Conservation (phyloP, 2,113 vertebrate genomes). For the Brachionichthys hirsutus region DNA sequence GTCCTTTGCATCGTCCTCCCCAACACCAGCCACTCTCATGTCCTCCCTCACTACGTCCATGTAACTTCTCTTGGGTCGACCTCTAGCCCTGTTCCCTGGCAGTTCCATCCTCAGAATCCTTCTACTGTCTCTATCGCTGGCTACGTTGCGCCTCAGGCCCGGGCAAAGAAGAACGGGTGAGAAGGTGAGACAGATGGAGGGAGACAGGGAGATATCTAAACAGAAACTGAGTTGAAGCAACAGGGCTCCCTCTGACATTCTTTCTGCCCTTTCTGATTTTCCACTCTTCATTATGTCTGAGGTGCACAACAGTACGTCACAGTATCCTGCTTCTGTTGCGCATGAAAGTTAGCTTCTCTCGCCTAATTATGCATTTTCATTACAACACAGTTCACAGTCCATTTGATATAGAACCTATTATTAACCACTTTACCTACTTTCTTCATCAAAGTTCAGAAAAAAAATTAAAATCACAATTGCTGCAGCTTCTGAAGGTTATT, state of each 20-base stretch:
- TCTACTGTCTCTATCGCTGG: slow-evolving; percentile 12
- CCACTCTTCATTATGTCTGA: background rate
- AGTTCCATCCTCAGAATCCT: too few relatives aligned
- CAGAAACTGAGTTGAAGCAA: slow-evolving; percentile 25
- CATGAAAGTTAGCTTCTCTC: slow-evolving; percentile 7
- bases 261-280: slow-evolving; percentile 9
- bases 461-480: background rate
- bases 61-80: too few relatives aligned
- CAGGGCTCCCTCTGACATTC: background rate
- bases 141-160: slow-evolving; percentile 9
- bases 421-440: slow-evolving; percentile 9
- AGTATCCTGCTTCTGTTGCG: background rate
- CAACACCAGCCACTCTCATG: too few relatives aligned
- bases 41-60: too few relatives aligned
- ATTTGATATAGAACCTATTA: slow-evolving; percentile 13
- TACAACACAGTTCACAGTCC: slow-evolving; percentile 36
- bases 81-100: too few relatives aligned
- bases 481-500: slow-evolving; percentile 4
- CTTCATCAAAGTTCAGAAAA: background rate
- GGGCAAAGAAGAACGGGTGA: background rate
- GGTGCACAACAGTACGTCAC: too few relatives aligned
- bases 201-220: slow-evolving; percentile 18
- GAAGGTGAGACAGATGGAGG: slow-evolving; percentile 8
- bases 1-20: too few relatives aligned
- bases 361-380: slow-evolving; percentile 31